A percentile compares a stretch with the other conserved stretches of the same genome.
Conservation (phyloP, 2,797 vertebrate genomes). For the Platyrinchus mystaceus region DNA sequence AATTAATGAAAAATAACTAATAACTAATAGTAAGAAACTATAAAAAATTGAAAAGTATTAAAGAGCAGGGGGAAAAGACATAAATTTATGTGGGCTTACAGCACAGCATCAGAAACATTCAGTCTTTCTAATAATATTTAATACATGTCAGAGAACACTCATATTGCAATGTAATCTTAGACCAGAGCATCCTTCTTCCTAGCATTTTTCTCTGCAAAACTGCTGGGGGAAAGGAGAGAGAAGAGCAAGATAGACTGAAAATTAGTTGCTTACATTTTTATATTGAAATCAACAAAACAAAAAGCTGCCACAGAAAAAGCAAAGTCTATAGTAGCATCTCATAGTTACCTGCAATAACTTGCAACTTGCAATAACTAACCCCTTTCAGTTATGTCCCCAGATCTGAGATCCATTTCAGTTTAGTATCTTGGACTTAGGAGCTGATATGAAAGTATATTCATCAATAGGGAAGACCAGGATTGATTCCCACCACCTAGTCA, state of each 20-base stretch:
- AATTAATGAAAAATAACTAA: not conserved
- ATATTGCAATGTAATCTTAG: not conserved
- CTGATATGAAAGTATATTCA: not conserved
- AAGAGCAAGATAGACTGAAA: not conserved
- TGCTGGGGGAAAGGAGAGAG: not conserved
- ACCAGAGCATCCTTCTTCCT: not conserved
- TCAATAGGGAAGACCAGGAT: not conserved
- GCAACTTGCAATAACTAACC: not conserved
- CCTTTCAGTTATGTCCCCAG: not conserved
- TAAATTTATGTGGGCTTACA: not conserved
- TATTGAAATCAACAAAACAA: not conserved
- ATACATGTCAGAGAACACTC: not conserved
- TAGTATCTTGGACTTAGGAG: not conserved
- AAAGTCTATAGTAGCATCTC: not conserved
- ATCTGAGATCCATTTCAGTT: not conserved
- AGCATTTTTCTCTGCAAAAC: not conserved
- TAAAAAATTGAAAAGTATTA: not conserved
- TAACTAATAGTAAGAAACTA: not conserved
- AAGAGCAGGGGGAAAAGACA: not conserved
- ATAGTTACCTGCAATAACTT: not conserved
- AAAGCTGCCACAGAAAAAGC: not conserved
- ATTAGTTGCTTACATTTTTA: not conserved
- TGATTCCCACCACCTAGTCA: not conserved
- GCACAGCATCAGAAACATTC: not conserved
- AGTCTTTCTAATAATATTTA: not conserved